These are phyloP conservation scores for Tor tambroides DNA, from an alignment of 2,113 vertebrate species.

Conservation along the genomic window DNA sequence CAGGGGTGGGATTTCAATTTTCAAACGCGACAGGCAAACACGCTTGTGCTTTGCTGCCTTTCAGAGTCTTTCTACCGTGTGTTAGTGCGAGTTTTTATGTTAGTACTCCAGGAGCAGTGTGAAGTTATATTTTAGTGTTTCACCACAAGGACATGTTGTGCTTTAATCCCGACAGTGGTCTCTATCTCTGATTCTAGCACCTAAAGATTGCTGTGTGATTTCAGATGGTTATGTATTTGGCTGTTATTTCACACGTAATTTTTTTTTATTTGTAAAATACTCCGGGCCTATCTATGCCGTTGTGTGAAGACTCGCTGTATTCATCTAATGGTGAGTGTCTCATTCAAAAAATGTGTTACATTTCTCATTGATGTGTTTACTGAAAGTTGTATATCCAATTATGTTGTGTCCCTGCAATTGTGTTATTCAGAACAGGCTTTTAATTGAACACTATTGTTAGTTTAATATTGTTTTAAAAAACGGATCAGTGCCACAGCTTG, in stretches of 20 bases:
- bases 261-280: background rate
- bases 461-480: background rate
- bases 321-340: conserved; percentile 22
- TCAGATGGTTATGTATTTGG: conserved; percentile 25
- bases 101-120: background rate
- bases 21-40: conserved; percentile 35
- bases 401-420: background rate
- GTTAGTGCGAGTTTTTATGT: background rate
- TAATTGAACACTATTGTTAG: background rate
- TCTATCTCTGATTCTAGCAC: background rate
- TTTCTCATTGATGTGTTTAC: conserved; percentile 9
- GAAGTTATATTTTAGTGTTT: background rate
- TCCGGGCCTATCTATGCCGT: background rate
- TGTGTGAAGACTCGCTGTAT: background rate
- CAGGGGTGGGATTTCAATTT: conserved; percentile 69
- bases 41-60: background rate
- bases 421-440: background rate
- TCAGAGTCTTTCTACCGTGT: background rate
- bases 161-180: background rate
- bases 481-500: background rate
- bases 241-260: background rate
- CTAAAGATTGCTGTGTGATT: conserved; percentile 16
- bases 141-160: background rate
- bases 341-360: background rate
- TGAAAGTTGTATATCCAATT: background rate